Evolutionary conservation across 2,113 vertebrate species (phyloP).

Genomic region (Amia ocellicauda): DNA sequence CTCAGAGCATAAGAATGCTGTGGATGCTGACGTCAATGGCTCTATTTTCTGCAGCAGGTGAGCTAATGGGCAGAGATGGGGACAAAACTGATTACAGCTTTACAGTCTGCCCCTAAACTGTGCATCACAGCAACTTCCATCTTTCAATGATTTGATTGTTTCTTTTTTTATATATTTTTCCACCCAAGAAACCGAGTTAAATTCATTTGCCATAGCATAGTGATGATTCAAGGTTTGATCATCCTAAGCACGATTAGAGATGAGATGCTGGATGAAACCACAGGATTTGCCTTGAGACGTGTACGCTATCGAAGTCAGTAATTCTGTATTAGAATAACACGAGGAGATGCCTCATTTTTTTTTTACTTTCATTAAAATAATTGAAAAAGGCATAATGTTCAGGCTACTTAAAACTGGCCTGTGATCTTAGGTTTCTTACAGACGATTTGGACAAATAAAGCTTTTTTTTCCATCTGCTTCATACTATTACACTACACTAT

Average conservation of each 20-base stretch:
- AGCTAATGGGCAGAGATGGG: background rate
- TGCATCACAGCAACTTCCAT: background rate
- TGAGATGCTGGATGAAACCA: background rate
- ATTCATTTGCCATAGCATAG: background rate
- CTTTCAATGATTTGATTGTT: background rate
- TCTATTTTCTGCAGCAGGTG: background rate
- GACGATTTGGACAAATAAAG: too few relatives aligned
- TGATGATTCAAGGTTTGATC: slow-evolving; percentile 4
- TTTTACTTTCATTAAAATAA: too few relatives aligned
- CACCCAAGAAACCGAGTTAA: too few relatives aligned
- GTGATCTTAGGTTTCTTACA: too few relatives aligned
- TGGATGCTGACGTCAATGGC: background rate
- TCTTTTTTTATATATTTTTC: too few relatives aligned
- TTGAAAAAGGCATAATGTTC: too few relatives aligned
- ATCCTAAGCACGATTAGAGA: slow-evolving; percentile 1
- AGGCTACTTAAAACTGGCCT: too few relatives aligned
- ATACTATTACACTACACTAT: too few relatives aligned
- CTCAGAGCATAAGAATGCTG: background rate
- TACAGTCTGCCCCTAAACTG: slow-evolving; percentile 2
- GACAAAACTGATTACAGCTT: background rate
- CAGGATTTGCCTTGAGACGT: background rate
- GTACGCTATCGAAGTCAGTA: too few relatives aligned
- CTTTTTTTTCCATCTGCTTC: too few relatives aligned
- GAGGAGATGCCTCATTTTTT: too few relatives aligned
- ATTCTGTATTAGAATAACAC: too few relatives aligned